Percentiles rank a stretch among this genome's conserved stretches.
Conservation (phyloP, 2,888 invertebrate species). For the Dryocosmus kuriphilus region DNA sequence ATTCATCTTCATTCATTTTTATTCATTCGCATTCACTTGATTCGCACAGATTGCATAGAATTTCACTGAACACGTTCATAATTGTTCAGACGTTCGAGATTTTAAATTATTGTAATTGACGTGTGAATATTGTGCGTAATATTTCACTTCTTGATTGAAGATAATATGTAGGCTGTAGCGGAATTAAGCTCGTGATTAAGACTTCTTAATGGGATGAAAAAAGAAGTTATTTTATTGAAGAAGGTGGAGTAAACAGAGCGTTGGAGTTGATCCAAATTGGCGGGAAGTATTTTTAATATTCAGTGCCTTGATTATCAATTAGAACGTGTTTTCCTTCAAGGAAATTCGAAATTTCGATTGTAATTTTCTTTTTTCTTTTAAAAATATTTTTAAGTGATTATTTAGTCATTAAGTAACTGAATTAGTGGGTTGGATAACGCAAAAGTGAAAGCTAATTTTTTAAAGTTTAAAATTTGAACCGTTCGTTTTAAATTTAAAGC, state of each 20-base stretch:
- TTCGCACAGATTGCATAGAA: not conserved
- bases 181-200: not conserved
- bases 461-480: no score
- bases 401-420: no score
- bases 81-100: conserved; percentile 2
- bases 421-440: no score
- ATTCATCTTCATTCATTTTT: not conserved
- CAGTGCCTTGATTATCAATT: not conserved
- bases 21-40: not conserved
- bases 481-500: no score
- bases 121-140: not conserved
- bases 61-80: conserved; percentile 7
- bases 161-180: conserved; percentile 36
- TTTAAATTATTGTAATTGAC: conserved; percentile 15
- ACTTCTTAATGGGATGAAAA: conserved; percentile 24
- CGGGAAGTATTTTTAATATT: conserved; percentile 4
- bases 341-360: no score
- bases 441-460: no score
- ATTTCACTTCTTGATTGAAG: conserved; percentile 18
- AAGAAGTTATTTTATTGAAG: conserved; percentile 1
- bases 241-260: conserved; percentile 9
- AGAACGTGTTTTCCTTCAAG: not conserved
- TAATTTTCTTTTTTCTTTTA: no score
- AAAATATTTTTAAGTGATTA: no score
- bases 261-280: conserved; percentile 20